These are phyloP conservation scores for Enteromius argenteus DNA, from an alignment of 2,797 vertebrate genomes.

Conservation along the genomic window DNA sequence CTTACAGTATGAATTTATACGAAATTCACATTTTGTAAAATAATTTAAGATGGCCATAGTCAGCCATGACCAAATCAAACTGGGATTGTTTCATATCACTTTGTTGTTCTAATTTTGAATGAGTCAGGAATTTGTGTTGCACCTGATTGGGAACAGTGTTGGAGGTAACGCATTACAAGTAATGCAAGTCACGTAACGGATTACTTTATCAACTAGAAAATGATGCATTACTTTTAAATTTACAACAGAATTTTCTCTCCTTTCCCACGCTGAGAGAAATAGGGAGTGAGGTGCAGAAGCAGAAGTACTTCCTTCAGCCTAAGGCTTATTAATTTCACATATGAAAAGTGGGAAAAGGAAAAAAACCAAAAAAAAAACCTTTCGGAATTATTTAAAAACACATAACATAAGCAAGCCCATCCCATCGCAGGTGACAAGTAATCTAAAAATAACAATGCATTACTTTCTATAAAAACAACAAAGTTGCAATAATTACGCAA, in stretches of 20 bases:
- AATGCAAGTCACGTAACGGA: neutral
- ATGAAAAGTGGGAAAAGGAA: neutral
- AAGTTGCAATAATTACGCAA: too few relatives aligned
- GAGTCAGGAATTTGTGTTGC: neutral
- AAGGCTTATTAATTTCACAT: neutral
- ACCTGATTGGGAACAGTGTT: neutral
- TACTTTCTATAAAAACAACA: neutral
- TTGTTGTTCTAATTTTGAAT: neutral
- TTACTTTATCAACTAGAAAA: neutral
- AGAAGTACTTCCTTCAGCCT: neutral
- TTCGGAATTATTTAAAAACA: neutral
- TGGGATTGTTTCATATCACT: neutral
- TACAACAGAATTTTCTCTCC: too few relatives aligned
- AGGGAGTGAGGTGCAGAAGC: neutral
- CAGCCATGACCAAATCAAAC: neutral
- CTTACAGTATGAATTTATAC: neutral
- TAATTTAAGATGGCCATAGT: neutral
- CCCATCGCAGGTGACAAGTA: neutral
- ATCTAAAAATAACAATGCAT: neutral
- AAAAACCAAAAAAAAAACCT: too few relatives aligned
- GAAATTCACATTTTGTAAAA: neutral
- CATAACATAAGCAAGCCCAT: neutral
- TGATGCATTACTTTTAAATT: neutral
- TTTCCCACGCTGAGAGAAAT: neutral
- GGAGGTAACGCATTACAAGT: neutral